A percentile compares a stretch with the other conserved stretches of the same genome.
Conservation (phyloP, 2,888 invertebrate species). For the Phragmatobia fuliginosa region DNA sequence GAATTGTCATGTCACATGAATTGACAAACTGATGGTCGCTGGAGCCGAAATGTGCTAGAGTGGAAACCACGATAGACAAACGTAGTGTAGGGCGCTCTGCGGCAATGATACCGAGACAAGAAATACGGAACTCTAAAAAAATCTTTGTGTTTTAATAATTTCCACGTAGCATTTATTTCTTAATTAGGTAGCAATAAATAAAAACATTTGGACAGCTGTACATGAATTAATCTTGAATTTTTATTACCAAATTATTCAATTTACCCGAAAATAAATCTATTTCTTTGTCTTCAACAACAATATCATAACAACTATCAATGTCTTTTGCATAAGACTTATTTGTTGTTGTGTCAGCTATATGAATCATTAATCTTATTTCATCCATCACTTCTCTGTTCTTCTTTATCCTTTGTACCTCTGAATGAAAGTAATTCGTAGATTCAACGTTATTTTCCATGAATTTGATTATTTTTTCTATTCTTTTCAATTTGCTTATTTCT, state of each 20-base stretch:
- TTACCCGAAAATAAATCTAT: neutral
- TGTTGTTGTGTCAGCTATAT: neutral
- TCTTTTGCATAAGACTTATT: neutral
- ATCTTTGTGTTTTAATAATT: no score
- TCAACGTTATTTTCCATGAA: neutral
- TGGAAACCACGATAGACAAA: no score
- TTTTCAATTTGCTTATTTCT: neutral
- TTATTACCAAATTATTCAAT: neutral
- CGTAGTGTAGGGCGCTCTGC: no score
- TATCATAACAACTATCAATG: conserved; percentile 3
- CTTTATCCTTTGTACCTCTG: conserved; percentile 6
- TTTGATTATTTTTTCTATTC: neutral
- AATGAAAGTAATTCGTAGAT: neutral
- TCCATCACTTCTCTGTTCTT: neutral
- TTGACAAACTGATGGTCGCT: no score
- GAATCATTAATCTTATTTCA: neutral
- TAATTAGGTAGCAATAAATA: neutral
- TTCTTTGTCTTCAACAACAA: neutral
- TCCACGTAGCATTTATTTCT: no score
- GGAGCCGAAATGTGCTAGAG: no score
- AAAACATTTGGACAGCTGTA: neutral
- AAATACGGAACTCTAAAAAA: no score
- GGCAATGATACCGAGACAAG: no score
- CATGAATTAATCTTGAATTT: neutral
- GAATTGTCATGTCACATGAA: no score